These are phyloP conservation scores for Microchrysa polita DNA, from an alignment of 2,888 invertebrate species.

Conservation along the genomic window DNA sequence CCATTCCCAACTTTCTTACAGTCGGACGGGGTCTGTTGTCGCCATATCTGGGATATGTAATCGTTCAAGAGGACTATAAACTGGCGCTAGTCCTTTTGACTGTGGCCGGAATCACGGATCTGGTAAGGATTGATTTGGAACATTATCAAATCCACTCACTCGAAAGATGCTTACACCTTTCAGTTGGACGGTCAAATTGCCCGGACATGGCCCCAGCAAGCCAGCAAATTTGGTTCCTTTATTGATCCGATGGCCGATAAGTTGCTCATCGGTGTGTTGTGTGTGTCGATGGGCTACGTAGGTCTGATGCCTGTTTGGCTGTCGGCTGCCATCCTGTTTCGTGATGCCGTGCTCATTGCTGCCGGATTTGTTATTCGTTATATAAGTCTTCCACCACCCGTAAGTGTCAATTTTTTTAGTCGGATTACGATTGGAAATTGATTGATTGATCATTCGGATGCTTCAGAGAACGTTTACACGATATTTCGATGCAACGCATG, in stretches of 20 bases:
- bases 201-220: constrained; percentile 88
- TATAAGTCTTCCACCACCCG: constrained; percentile 87
- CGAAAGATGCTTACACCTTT: constrained; percentile 53
- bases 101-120: constrained; percentile 89
- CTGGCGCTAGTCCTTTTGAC: constrained; percentile 84
- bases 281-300: constrained; percentile 86
- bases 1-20: constrained; percentile 93
- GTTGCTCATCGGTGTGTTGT: constrained; percentile 87
- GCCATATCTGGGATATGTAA: constrained; percentile 89
- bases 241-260: constrained; percentile 98
- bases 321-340: constrained; percentile 82
- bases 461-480: constrained; percentile 84
- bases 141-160: neutral
- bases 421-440: constrained; percentile 27
- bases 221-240: constrained; percentile 93
- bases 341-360: constrained; percentile 83
- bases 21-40: constrained; percentile 84
- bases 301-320: constrained; percentile 83
- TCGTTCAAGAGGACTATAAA: constrained; percentile 82
- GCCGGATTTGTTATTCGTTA: constrained; percentile 93
- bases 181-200: constrained; percentile 97
- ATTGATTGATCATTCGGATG: constrained; percentile 22
- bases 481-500: constrained; percentile 92
- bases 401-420: constrained; percentile 64
- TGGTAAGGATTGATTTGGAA: constrained; percentile 70